These are phyloP conservation scores for Zaprionus vittiger DNA, from an alignment of 1,140 invertebrate genomes.

Conservation along the genomic window DNA sequence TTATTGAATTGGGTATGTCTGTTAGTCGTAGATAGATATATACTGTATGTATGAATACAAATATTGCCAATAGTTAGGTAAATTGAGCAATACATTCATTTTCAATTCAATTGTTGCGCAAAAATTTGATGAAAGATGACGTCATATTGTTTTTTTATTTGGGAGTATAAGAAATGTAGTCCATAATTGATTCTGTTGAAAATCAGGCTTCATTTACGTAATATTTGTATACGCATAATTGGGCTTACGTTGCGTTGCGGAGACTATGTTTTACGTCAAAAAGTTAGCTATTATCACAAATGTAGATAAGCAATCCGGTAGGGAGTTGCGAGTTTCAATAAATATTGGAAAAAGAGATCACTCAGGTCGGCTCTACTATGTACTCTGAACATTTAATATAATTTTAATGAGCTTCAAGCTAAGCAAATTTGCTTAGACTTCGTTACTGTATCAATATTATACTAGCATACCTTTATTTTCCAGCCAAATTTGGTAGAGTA, in stretches of 20 bases:
- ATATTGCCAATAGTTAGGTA: background rate
- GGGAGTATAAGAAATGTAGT: background rate
- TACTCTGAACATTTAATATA: background rate
- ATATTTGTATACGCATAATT: no score
- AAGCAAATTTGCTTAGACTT: background rate
- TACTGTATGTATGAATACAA: background rate
- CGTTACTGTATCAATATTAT: background rate
- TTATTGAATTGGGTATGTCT: background rate
- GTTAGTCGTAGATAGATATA: background rate
- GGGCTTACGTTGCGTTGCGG: no score
- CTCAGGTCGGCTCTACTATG: background rate
- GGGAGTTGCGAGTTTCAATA: background rate
- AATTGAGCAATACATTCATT: background rate
- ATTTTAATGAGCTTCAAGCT: background rate
- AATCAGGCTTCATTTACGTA: background rate
- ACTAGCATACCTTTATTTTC: background rate
- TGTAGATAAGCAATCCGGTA: background rate
- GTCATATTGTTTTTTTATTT: background rate
- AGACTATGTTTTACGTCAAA: no score
- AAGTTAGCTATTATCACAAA: background rate
- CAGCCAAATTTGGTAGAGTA: background rate
- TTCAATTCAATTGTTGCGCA: constrained; percentile 3
- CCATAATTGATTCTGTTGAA: background rate
- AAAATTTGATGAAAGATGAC: background rate
- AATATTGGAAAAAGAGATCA: background rate